Evolutionary conservation across 2,797 vertebrate genomes (phyloP), one percentile per base, ranked within the genome.

Genomic region (Perodicticus potto): DNA sequence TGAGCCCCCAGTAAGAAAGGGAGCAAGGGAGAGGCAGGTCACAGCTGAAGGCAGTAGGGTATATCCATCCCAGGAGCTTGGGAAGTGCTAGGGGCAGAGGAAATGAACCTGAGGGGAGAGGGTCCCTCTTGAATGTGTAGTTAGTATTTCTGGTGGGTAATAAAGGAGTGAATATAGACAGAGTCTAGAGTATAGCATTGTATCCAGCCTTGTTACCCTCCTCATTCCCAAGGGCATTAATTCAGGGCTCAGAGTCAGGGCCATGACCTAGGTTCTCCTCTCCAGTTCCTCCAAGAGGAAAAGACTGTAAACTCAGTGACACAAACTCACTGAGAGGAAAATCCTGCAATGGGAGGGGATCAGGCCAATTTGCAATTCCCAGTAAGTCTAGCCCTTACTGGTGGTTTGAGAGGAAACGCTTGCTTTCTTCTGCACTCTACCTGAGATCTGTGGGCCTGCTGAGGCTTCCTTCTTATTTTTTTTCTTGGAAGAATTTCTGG

Each of bases 311-410:
- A 84, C 29, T 27, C 70, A 45, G 22, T 40, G 40, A 93, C 25
- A 84, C 81, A 76, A 70, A 57, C 23, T 82, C 55, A 34, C 70
- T 74, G 76, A 85, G 67, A 86, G 88, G 69, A 43, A 86, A 74
- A 72, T n/a, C 37, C 34, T 43, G 73, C 84, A 81, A 34, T 11
- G 19, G 55, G 59, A 49, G 22, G 27, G 45, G 57, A 55, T 22
- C 19, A 40, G 49, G 43, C 61, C 43, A 65, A 70, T 53, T n/a
- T 49, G 17, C 37, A 43, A n/a, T 23, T 85, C 63, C 65, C 23
- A 32, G 0, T 8, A 53, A 61, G 37, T 32, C n/a, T 17, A 19
- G 45, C 72, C 65, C 49, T 34, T 23, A 13, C 67, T 43, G 22
- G 49, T 45, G 82, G 49, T 53, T 83, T 19, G 74, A 45, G 81